Evolutionary conservation across 2,888 invertebrate species (phyloP).

Genomic region (Ophion costatus): DNA sequence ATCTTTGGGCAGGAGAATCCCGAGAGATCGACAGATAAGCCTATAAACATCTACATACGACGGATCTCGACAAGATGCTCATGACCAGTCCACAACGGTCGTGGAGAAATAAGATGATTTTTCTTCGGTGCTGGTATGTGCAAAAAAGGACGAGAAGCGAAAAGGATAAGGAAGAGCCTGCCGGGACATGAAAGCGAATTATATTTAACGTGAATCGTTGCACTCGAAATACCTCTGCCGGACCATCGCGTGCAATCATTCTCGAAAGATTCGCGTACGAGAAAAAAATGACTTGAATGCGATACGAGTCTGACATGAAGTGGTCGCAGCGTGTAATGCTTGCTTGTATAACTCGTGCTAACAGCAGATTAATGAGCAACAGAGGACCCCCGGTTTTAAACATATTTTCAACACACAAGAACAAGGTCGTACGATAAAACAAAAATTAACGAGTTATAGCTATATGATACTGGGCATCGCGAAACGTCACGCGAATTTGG

Average conservation of each 20-base stretch:
- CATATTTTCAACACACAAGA: not conserved
- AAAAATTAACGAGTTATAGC: too few relatives aligned
- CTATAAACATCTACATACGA: constrained; percentile 34
- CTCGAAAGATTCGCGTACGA: constrained; percentile 18
- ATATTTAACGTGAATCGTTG: constrained; percentile 43
- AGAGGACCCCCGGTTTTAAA: not conserved
- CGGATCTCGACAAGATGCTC: constrained; percentile 35
- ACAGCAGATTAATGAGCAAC: not conserved
- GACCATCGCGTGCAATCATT: constrained; percentile 53
- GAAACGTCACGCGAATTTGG: too few relatives aligned
- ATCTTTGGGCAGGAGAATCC: not conserved
- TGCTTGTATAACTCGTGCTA: not conserved
- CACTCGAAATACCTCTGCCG: constrained; percentile 49
- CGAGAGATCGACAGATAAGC: constrained; percentile 39
- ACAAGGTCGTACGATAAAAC: too few relatives aligned
- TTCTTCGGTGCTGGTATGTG: constrained; percentile 10
- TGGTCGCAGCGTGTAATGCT: not conserved
- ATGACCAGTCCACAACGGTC: constrained; percentile 13
- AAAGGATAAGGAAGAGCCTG: constrained; percentile 4
- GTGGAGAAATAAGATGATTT: constrained; percentile 17
- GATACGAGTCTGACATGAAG: constrained; percentile 16
- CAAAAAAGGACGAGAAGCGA: not conserved
- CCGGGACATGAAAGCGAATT: constrained; percentile 28
- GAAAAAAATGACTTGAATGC: constrained; percentile 20
- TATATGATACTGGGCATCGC: too few relatives aligned